Evolutionary conservation across 1,140 invertebrate genomes (phyloP).

Genomic region (Apis cerana): DNA sequence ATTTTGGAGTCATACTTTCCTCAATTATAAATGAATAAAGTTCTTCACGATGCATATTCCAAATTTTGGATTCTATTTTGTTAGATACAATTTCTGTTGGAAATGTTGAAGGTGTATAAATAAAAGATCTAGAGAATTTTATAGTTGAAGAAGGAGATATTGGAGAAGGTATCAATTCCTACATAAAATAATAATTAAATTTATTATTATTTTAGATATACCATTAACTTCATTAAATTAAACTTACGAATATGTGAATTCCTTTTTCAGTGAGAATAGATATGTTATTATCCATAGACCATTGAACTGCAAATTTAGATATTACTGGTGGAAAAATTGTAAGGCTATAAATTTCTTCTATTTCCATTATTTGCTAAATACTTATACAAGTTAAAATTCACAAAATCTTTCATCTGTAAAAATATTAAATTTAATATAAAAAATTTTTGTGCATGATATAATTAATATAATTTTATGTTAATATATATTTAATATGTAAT

Average conservation of each 20-base stretch:
- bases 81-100: slow-evolving; percentile 61
- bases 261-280: slow-evolving; percentile 75
- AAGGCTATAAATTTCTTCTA: slow-evolving; percentile 73
- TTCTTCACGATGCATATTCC: slow-evolving; percentile 67
- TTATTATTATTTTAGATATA: background rate
- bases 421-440: background rate
- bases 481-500: background rate
- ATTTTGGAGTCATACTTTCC: slow-evolving; percentile 69
- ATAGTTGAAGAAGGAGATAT: slow-evolving; percentile 62
- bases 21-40: slow-evolving; percentile 72
- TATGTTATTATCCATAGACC: slow-evolving; percentile 78
- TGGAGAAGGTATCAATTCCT: slow-evolving; percentile 75
- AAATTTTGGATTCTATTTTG: slow-evolving; percentile 61
- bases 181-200: slow-evolving; percentile 1
- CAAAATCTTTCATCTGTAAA: background rate
- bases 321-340: slow-evolving; percentile 69
- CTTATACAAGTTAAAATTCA: background rate
- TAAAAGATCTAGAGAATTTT: slow-evolving; percentile 73
- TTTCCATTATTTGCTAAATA: slow-evolving; percentile 28
- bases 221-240: background rate
- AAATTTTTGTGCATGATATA: background rate
- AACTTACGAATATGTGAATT: slow-evolving; percentile 75
- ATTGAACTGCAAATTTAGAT: slow-evolving; percentile 70
- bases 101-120: slow-evolving; percentile 68
- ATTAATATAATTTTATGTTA: background rate